A percentile compares a stretch with the other conserved stretches of the same genome.
phyloP scores from a whole-genome alignment of 2,113 vertebrate species.

The Malurus alboscapulatus region DNA sequence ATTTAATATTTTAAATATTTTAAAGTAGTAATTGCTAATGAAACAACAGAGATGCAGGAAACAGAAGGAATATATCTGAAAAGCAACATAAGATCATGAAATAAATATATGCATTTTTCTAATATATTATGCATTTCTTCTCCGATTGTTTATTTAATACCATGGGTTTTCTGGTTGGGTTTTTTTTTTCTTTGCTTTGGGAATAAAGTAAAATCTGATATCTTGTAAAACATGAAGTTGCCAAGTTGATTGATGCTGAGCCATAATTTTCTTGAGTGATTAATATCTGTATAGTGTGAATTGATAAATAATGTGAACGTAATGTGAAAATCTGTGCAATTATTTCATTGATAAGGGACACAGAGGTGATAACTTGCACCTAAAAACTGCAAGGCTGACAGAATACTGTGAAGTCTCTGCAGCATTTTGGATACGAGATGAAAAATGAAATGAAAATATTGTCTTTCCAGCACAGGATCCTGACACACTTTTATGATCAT shows the following conservation, averaged over 20 bases:
- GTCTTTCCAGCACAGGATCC: background rate
- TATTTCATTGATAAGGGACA: background rate
- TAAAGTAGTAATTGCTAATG: background rate
- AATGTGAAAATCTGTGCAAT: background rate
- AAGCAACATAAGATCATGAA: background rate
- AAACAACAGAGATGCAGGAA: background rate
- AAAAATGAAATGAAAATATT: background rate
- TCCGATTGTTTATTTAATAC: background rate
- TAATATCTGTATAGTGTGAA: background rate
- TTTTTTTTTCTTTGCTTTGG: background rate
- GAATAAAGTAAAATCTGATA: background rate
- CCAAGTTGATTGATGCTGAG: background rate
- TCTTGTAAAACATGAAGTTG: background rate
- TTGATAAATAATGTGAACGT: background rate
- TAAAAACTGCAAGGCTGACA: background rate
- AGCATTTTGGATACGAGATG: background rate
- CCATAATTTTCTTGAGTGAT: background rate
- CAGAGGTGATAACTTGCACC: background rate
- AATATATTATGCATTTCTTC: background rate
- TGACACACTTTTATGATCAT: background rate
- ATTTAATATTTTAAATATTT: background rate
- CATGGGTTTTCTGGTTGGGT: too few species aligned
- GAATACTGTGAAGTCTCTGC: background rate
- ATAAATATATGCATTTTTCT: background rate
- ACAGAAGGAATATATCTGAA: background rate